A percentile compares a stretch with the other conserved stretches of the same genome.
Evolutionary conservation across 2,888 invertebrate species (phyloP).

Genomic region (Yponomeuta malinellus): DNA sequence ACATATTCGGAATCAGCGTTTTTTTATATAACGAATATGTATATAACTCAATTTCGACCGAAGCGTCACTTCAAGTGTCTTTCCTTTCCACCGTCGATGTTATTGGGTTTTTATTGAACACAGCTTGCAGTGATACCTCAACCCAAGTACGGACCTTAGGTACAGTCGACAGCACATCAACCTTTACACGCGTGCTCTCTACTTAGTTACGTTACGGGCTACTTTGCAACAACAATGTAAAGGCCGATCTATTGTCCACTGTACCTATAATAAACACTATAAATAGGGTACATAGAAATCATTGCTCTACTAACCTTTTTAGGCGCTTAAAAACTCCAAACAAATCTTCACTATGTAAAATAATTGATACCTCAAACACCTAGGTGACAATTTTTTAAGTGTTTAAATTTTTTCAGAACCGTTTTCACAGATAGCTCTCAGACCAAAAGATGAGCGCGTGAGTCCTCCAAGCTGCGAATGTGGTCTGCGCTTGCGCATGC

Average conservation of each 20-base stretch:
- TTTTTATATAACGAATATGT: too few species aligned
- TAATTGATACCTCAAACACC: neutral
- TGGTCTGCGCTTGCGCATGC: neutral
- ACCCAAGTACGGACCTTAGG: too few species aligned
- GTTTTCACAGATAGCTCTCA: neutral
- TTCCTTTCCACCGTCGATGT: too few species aligned
- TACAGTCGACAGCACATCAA: too few species aligned
- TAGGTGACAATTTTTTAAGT: neutral
- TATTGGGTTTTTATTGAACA: too few species aligned
- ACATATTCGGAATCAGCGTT: too few species aligned
- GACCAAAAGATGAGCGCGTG: neutral
- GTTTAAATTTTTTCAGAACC: neutral
- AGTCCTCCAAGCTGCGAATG: neutral
- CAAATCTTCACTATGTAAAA: neutral
- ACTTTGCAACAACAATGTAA: too few species aligned
- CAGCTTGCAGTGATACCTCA: too few species aligned
- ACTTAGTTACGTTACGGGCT: too few species aligned
- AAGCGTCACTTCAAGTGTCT: too few species aligned
- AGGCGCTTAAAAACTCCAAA: neutral
- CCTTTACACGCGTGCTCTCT: too few species aligned
- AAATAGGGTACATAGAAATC: neutral
- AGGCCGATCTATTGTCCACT: neutral
- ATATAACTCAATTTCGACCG: too few species aligned
- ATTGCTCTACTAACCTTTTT: neutral
- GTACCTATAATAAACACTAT: neutral